These are phyloP conservation scores for Lepidotrigona ventralis DNA, from an alignment of 1,140 invertebrate species.

Conservation along the genomic window DNA sequence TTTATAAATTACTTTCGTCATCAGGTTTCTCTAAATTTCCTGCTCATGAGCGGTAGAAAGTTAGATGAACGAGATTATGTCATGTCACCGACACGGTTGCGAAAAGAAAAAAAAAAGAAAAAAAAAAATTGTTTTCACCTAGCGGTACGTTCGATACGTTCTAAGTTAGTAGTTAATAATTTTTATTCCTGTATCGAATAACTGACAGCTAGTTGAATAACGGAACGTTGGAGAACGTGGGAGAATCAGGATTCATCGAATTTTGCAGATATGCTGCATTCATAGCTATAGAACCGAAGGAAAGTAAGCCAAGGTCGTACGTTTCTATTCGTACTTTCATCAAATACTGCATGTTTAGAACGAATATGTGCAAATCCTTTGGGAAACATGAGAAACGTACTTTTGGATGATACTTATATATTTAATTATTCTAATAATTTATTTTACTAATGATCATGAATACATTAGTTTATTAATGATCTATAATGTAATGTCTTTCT, in stretches of 20 bases:
- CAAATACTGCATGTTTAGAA: slow-evolving; percentile 37
- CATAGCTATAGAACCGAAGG: background rate
- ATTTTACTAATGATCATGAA: no score
- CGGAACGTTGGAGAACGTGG: background rate
- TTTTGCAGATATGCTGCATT: background rate
- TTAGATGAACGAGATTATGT: slow-evolving; percentile 35
- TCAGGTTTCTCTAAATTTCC: background rate
- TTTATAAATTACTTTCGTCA: background rate
- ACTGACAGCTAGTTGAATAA: background rate
- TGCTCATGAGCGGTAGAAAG: slow-evolving; percentile 9
- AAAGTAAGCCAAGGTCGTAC: slow-evolving; percentile 69
- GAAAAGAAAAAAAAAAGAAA: background rate
- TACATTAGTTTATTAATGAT: no score
- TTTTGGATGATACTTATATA: no score
- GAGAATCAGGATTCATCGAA: background rate
- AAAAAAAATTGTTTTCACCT: slow-evolving; percentile 9
- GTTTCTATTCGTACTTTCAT: slow-evolving; percentile 69
- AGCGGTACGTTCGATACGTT: background rate
- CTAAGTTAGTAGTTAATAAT: background rate
- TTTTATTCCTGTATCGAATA: background rate
- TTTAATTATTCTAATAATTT: no score
- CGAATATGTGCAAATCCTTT: background rate
- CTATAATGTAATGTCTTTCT: no score
- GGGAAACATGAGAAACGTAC: background rate
- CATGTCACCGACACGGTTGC: slow-evolving; percentile 3